Conservation (phyloP, 2,113 vertebrate genomes). For the Vanacampus margaritifer region DNA sequence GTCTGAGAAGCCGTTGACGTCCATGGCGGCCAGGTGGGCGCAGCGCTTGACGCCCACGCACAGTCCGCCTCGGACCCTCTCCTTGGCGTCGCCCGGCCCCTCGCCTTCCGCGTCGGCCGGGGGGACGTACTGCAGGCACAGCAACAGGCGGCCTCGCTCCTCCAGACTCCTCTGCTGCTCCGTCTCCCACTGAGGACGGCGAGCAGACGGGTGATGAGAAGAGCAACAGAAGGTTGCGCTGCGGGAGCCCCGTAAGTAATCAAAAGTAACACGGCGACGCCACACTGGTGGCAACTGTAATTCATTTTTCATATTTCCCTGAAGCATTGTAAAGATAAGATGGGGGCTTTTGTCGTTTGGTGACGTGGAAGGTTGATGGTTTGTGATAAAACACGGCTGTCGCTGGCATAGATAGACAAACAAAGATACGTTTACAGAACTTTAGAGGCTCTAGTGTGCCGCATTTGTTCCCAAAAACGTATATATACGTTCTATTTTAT, state of each 20-base stretch:
- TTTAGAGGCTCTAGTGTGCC: no score
- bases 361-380: background rate
- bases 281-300: background rate
- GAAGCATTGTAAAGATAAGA: background rate
- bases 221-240: background rate
- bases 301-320: background rate
- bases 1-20: slow-evolving; percentile 87
- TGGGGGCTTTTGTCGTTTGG: background rate
- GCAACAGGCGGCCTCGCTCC: slow-evolving; percentile 81
- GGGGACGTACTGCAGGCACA: slow-evolving; percentile 77
- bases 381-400: background rate
- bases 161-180: slow-evolving; percentile 81
- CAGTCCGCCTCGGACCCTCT: slow-evolving; percentile 78
- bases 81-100: slow-evolving; percentile 62
- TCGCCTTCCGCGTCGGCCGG: slow-evolving; percentile 50
- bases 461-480: no score
- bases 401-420: no score
- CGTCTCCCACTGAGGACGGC: slow-evolving; percentile 74
- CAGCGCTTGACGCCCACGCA: slow-evolving; percentile 84
- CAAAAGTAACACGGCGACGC: background rate
- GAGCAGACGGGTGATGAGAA: background rate
- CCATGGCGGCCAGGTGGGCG: slow-evolving; percentile 87
- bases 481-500: no score
- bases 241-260: background rate
- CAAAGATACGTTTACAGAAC: no score